Conservation (phyloP, 2,113 vertebrate species). For the Prinia subflava region DNA sequence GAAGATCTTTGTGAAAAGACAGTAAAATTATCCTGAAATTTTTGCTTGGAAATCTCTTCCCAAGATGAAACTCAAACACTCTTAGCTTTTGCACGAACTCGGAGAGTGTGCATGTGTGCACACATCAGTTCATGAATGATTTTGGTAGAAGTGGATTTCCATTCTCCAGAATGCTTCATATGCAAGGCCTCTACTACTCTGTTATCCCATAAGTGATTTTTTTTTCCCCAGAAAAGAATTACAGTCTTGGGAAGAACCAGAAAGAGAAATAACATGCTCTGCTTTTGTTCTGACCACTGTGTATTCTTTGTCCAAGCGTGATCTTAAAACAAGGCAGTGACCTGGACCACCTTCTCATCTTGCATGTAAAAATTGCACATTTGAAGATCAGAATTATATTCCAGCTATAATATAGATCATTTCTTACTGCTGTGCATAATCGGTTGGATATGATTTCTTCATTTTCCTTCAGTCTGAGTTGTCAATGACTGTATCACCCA, state of each 20-base stretch:
- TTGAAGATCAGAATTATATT: not conserved
- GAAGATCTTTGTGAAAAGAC: not conserved
- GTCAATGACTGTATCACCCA: not conserved
- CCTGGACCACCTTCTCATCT: not conserved
- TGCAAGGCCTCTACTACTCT: not conserved
- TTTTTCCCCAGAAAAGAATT: not conserved
- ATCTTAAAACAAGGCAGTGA: not conserved
- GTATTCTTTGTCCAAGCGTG: not conserved
- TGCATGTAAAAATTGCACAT: not conserved
- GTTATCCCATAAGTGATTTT: not conserved
- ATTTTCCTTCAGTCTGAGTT: not conserved
- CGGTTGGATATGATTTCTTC: not conserved
- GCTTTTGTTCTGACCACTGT: not conserved
- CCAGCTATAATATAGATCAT: not conserved
- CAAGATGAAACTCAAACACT: not conserved
- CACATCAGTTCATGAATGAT: not conserved
- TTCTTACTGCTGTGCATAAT: not conserved
- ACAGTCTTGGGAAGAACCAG: not conserved
- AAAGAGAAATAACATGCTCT: not conserved
- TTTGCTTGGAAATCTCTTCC: not conserved
- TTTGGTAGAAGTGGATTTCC: not conserved
- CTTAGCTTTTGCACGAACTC: not conserved
- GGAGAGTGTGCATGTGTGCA: not conserved
- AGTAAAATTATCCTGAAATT: not conserved
- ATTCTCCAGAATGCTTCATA: not conserved